These are phyloP conservation scores for Epistrophella euchroma DNA, from an alignment of 2,888 invertebrate genomes.

Conservation along the genomic window DNA sequence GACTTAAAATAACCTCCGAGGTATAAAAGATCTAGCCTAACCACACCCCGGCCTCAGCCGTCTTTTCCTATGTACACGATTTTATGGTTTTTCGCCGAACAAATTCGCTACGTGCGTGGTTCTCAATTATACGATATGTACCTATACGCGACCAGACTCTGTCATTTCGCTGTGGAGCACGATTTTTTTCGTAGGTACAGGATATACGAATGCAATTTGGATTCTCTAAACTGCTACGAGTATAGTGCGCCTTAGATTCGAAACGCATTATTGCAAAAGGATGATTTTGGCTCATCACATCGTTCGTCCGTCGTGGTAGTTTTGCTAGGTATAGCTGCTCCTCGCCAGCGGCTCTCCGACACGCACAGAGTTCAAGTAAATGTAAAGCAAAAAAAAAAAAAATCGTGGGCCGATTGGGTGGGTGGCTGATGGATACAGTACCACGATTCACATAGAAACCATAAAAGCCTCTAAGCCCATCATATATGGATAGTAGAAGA, in stretches of 20 bases:
- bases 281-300: constrained; percentile 70
- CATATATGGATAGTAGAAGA: background rate
- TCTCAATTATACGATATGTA: constrained; percentile 1
- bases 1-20: constrained; percentile 67
- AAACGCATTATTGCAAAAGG: constrained; percentile 68
- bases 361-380: constrained; percentile 62
- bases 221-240: constrained; percentile 2
- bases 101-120: constrained; percentile 63
- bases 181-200: constrained; percentile 39
- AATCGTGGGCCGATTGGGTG: constrained; percentile 71
- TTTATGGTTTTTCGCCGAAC: background rate
- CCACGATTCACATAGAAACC: constrained; percentile 55
- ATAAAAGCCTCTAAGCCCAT: constrained; percentile 40
- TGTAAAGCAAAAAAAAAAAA: background rate
- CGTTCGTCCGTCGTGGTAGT: background rate
- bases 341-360: constrained; percentile 58
- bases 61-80: constrained; percentile 19
- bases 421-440: constrained; percentile 51
- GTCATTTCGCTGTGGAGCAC: constrained; percentile 71
- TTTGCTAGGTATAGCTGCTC: background rate
- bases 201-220: constrained; percentile 49
- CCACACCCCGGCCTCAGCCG: constrained; percentile 23
- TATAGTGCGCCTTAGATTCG: constrained; percentile 59
- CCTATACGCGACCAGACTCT: constrained; percentile 67
- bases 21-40: constrained; percentile 36